Evolutionary conservation across 2,888 invertebrate genomes (phyloP), one percentile per base, ranked within the genome.

Genomic region (Lypha dubia): DNA sequence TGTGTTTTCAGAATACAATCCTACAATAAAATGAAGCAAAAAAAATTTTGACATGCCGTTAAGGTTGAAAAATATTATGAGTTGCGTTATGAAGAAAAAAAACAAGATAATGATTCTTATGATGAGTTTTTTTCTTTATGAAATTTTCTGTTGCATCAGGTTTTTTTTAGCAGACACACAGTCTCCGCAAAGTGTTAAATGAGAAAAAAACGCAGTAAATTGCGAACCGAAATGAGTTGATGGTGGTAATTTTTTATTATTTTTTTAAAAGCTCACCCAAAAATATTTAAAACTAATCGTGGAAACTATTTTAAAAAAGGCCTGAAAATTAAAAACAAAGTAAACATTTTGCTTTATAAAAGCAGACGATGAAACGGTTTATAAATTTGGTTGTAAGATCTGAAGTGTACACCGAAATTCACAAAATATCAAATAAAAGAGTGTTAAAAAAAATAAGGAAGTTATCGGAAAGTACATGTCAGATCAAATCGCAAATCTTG

Each of bases 91-190:
- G 86, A 82, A 85, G 85, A 86, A 86, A 87, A 87, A 13, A 35
- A 60, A 35, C 1, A 24, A 13, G 22, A 68, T 17, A 46, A 73
- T 68, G 53, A 75, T 75, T 44, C 73, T 79, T 62, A 79, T 63
- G 82, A 83, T 51, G 65, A 77, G 70, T 70, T 49, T 28, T 32
- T 67, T 70, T 62, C 24, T 56, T 13, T 9, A 15, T 56, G 32
- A 65, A 35, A 44, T 32, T 11, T 68, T 68, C 28, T 56, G 28
- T 60, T 58, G 38, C 58, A 62, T 41, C 35, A 71, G 32, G 87
- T 89, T 89, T 89, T 46, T 89, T 89, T 87, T 88, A 88, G 89
- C 89, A 89, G 89, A 89, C 89, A 90, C 86, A 85, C 87, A 88
- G 90, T 88, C 89, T 90, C 89, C 90, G 87, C 88, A 15, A 62